Percentiles rank a stretch among this genome's conserved stretches.
These are phyloP conservation scores for Pachyseris speciosa DNA, from an alignment of 64 coral and sea anemone genomes.

Conservation along the genomic window DNA sequence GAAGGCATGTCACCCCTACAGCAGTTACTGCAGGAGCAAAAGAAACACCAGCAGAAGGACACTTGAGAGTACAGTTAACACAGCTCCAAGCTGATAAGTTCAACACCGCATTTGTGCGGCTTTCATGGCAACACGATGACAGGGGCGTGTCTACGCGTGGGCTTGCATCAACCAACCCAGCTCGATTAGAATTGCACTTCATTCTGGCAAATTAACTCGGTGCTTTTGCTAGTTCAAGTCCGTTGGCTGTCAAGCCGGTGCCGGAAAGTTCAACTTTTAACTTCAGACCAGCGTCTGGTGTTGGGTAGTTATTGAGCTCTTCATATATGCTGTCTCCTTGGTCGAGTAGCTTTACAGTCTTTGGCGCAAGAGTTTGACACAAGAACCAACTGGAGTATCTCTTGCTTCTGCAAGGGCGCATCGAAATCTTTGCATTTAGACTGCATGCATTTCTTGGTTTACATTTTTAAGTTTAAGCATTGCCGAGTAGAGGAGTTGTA, in stretches of 20 bases:
- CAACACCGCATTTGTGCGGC: constrained; percentile 2
- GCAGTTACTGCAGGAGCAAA: constrained; percentile 68
- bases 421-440: background rate
- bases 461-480: too few species aligned
- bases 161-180: background rate
- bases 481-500: too few species aligned
- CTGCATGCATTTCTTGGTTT: too few species aligned
- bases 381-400: background rate
- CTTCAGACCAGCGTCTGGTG: background rate
- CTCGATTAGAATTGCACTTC: constrained; percentile 29
- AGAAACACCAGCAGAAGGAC: constrained; percentile 65
- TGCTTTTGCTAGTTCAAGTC: background rate
- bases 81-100: background rate
- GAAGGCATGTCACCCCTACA: constrained; percentile 70
- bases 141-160: background rate
- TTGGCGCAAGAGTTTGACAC: background rate
- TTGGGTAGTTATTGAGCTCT: background rate
- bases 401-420: background rate
- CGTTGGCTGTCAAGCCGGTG: background rate
- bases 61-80: constrained; percentile 19
- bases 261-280: background rate
- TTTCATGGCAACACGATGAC: constrained; percentile 13
- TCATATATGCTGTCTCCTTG: background rate
- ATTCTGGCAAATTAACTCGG: background rate
- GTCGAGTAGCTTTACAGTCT: background rate